Evolutionary conservation across 2,888 invertebrate species (phyloP).

Genomic region (Taphrorychus bicolor): DNA sequence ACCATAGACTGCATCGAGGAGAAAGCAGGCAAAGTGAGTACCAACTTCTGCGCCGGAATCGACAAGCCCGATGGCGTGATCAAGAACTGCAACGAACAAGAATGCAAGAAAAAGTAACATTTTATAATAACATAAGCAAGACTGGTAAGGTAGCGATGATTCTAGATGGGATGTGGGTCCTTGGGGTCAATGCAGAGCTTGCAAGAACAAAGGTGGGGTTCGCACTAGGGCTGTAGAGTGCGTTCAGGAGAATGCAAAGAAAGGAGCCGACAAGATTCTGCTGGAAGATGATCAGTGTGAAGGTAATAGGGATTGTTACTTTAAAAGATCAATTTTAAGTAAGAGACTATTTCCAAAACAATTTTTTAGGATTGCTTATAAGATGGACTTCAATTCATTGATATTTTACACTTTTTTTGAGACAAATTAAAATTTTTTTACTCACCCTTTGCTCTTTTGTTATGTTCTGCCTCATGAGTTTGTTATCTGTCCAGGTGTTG

Average conservation of each 20-base stretch:
- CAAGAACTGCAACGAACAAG: constrained; percentile 59
- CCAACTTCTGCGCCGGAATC: constrained; percentile 60
- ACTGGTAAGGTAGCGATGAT: background rate
- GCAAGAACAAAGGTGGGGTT: constrained; percentile 60
- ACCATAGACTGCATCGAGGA: constrained; percentile 67
- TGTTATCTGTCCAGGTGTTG: too few species aligned
- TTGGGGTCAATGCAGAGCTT: constrained; percentile 70
- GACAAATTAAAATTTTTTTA: too few species aligned
- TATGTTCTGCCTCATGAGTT: too few species aligned
- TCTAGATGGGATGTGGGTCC: constrained; percentile 69
- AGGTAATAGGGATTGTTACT: too few species aligned
- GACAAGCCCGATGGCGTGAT: constrained; percentile 59
- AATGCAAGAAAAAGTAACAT: constrained; percentile 55
- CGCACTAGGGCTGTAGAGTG: constrained; percentile 62
- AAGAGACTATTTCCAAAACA: background rate
- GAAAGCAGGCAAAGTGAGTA: constrained; percentile 68
- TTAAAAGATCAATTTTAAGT: too few species aligned
- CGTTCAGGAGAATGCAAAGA: constrained; percentile 58
- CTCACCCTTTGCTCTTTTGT: too few species aligned
- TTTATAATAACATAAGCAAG: background rate
- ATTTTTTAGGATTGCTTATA: too few species aligned
- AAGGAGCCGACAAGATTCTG: constrained; percentile 61
- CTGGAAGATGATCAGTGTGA: constrained; percentile 55
- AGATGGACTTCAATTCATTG: too few species aligned
- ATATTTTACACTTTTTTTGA: too few species aligned